These are phyloP conservation scores for Zhuqinia jingwanae DNA, from an alignment of 2,888 invertebrate genomes.

Conservation along the genomic window DNA sequence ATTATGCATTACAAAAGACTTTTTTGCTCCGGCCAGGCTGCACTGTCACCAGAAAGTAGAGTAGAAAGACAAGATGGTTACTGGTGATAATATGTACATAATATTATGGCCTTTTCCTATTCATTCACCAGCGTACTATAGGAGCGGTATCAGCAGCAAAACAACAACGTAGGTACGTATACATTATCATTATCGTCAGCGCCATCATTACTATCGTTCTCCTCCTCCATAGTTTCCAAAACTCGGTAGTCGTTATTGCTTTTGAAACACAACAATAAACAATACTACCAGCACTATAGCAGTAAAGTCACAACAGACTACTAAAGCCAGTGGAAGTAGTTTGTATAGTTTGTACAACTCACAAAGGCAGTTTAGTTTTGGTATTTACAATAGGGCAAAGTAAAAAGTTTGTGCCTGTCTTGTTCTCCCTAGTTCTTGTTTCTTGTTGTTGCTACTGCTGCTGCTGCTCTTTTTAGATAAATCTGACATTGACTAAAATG, in stretches of 20 bases:
- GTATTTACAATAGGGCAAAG: too few species aligned
- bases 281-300: conserved; percentile 27
- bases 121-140: conserved; percentile 20
- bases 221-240: too few species aligned
- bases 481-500: too few species aligned
- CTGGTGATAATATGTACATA: conserved; percentile 44
- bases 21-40: conserved; percentile 17
- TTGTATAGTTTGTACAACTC: too few species aligned
- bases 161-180: too few species aligned
- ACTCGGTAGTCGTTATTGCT: conserved; percentile 34
- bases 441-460: too few species aligned
- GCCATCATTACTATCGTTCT: neutral
- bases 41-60: conserved; percentile 4
- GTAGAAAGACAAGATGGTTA: conserved; percentile 56
- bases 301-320: neutral
- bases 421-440: too few species aligned
- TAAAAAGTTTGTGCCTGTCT: too few species aligned
- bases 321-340: neutral
- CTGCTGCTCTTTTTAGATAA: too few species aligned
- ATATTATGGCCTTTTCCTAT: conserved; percentile 9
- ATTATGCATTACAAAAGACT: conserved; percentile 69
- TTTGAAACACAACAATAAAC: conserved; percentile 35
- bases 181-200: conserved; percentile 35
- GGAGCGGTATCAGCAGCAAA: neutral
- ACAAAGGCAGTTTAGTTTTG: too few species aligned